Evolutionary conservation across 2,797 vertebrate genomes (phyloP).

Genomic region (Halcyon chelicuti): DNA sequence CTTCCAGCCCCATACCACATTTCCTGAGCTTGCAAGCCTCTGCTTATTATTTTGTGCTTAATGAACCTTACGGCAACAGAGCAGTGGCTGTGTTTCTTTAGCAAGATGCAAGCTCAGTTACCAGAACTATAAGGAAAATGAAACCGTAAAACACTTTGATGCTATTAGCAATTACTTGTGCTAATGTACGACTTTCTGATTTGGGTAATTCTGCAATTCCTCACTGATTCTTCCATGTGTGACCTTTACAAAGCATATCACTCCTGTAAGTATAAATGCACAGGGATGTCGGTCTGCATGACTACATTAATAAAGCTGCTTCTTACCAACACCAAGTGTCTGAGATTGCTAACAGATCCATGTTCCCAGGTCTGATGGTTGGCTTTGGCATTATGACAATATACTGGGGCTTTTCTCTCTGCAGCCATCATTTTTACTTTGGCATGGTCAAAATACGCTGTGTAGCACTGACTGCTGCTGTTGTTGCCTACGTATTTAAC

Average conservation of each 20-base stretch:
- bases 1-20: not conserved
- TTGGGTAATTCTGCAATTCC: not conserved
- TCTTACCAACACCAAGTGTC: not conserved
- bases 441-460: not conserved
- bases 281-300: not conserved
- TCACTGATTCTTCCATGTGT: not conserved
- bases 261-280: not conserved
- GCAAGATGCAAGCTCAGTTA: not conserved
- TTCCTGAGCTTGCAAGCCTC: not conserved
- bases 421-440: not conserved
- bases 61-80: not conserved
- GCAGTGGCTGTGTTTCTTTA: not conserved
- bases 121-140: not conserved
- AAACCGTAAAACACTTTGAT: not conserved
- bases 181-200: not conserved
- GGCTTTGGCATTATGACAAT: not conserved
- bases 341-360: not conserved
- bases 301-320: not conserved
- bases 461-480: not conserved
- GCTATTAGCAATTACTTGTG: not conserved
- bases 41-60: not conserved
- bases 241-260: not conserved
- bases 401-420: not conserved
- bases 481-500: not conserved
- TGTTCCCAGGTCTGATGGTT: not conserved